phyloP scores from a whole-genome alignment of 2,888 invertebrate genomes.

The Pasiphila rectangulata region DNA sequence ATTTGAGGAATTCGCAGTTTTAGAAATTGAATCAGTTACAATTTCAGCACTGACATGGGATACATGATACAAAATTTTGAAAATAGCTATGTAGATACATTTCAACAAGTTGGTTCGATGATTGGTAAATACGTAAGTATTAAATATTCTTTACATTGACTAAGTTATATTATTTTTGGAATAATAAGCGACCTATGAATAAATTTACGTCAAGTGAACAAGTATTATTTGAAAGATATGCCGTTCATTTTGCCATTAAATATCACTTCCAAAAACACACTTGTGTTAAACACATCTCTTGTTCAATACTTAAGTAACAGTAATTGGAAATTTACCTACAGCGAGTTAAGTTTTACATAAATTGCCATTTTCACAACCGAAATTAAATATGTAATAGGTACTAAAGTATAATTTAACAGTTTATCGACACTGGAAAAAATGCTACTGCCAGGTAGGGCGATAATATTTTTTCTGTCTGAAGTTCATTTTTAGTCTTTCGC shows the following conservation, averaged over 20 bases:
- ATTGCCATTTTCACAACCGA: conserved; percentile 81
- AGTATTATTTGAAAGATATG: conserved; percentile 52
- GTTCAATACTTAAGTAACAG: conserved; percentile 68
- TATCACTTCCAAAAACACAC: conserved; percentile 67
- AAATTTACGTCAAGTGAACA: conserved; percentile 15
- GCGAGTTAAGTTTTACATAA: conserved; percentile 73
- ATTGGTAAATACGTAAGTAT: conserved; percentile 20
- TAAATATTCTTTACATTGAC: conserved; percentile 28
- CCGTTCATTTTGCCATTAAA: conserved; percentile 40
- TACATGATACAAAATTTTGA: background rate
- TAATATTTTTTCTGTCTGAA: conserved; percentile 51
- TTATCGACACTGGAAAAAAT: conserved; percentile 52
- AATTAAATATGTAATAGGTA: conserved; percentile 77
- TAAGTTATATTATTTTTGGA: conserved; percentile 26
- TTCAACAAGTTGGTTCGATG: conserved; percentile 25
- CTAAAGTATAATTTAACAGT: conserved; percentile 72
- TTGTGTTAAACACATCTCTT: conserved; percentile 75
- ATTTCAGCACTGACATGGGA: no score
- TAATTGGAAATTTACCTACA: conserved; percentile 71
- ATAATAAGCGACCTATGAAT: conserved; percentile 21
- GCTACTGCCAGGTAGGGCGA: conserved; percentile 48
- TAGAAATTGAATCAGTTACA: background rate
- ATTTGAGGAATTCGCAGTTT: background rate
- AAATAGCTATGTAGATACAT: conserved; percentile 6
- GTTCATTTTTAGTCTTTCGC: conserved; percentile 53